Base-by-base conservation (phyloP, 2,888 invertebrate genomes). In the Lepidochrysops patricia region DNA sequence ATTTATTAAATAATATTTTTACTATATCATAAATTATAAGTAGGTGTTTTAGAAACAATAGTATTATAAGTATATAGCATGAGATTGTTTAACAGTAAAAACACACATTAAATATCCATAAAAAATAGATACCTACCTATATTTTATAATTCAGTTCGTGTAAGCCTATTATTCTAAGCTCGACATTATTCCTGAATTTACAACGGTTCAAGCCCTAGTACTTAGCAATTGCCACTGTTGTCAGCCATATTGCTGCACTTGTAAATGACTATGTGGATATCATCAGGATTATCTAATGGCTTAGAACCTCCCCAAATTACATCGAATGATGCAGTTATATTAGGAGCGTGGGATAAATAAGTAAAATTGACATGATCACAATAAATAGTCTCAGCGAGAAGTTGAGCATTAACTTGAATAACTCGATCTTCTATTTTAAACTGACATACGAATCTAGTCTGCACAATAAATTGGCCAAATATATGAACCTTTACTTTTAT, bases 221-320 rank as follows among this genome's bases (percentile, higher is more conserved):
- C n/a, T n/a, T n/a, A 89, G 80, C 99, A 99, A 91, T 96, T 95
- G 2, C 99, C 99, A 84, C 99, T 99, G 81, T 98, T 98, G 79
- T 96, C 95, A 2, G 98, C 98, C 97, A 99, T 97, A 79, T 96
- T 96, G 63, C 96, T 95, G 85, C 99, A 99, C 61, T 96, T 93
- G 84, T 97, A 97, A 74, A 97, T 96, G 58, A 97, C 94, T 77
- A 97, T 96, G 88, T 97, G 97, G 74, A 98, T 96, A 82, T 97
- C 96, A 83, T 96, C 95, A 4, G 98, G 98, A 90, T 98, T 98
- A 87, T 98, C 98, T 70, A 98, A 91, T 7, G 97, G 97, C 75
- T 97, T 97, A 6, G 96, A 96, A 13, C 97, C 97, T 66, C 97
- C 97, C 97, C 97, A 97, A 76, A 97, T 97, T 58, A 98, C 97